phyloP scores from a whole-genome alignment of 1,140 invertebrate species.

The Neodiprion virginianus region DNA sequence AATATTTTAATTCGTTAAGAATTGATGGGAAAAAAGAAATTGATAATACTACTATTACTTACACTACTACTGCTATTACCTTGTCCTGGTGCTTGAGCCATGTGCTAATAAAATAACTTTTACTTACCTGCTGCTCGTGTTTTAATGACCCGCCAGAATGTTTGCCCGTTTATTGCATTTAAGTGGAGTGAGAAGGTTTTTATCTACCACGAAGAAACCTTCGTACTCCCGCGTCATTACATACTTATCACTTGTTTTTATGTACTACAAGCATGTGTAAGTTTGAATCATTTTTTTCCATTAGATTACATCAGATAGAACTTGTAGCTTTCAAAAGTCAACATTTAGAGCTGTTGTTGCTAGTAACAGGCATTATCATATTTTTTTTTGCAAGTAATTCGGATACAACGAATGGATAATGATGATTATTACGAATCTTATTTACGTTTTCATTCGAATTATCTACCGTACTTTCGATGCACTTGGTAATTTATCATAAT shows the following conservation, averaged over 20 bases:
- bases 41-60: constrained; percentile 15
- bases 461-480: no score
- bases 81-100: constrained; percentile 14
- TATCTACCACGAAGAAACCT: neutral
- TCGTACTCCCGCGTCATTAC: neutral
- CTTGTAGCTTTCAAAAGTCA: neutral
- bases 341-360: neutral
- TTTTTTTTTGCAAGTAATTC: neutral
- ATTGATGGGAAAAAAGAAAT: neutral
- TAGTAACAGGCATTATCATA: neutral
- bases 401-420: no score
- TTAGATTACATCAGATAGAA: neutral
- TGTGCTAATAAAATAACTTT: constrained; percentile 28
- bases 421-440: no score
- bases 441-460: no score
- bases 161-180: neutral
- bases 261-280: neutral
- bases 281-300: constrained; percentile 4
- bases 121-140: constrained; percentile 23
- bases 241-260: constrained; percentile 8
- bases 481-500: no score
- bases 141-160: constrained; percentile 22
- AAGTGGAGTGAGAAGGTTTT: neutral
- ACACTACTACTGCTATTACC: constrained; percentile 13
- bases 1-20: neutral